Conservation (phyloP, 2,797 vertebrate genomes). For the Acanthopagrus latus region DNA sequence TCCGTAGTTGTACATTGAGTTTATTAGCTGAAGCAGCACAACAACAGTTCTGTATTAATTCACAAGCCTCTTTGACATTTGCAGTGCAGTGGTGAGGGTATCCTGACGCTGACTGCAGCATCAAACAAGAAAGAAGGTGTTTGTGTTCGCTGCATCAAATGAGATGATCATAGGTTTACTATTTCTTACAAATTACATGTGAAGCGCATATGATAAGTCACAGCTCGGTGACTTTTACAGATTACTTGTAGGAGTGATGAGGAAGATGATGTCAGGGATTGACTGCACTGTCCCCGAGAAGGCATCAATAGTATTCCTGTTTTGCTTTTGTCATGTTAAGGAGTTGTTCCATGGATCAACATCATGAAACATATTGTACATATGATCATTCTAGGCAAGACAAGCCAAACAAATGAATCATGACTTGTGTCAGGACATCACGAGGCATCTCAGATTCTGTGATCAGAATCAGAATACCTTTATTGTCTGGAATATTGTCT, state of each 20-base stretch:
- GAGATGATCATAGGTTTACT: not conserved
- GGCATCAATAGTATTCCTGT: too few relatives aligned
- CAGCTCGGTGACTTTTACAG: not conserved
- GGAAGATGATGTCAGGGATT: not conserved
- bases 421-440: too few relatives aligned
- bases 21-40: slow-evolving; percentile 10
- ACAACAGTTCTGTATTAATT: slow-evolving; percentile 14
- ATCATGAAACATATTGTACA: too few relatives aligned
- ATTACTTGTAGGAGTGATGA: not conserved
- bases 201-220: not conserved
- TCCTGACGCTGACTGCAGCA: not conserved
- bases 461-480: too few relatives aligned
- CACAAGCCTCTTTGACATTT: slow-evolving; percentile 15
- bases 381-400: too few relatives aligned
- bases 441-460: too few relatives aligned
- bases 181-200: too few relatives aligned
- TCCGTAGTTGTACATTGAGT: slow-evolving; percentile 8
- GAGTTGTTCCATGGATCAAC: too few relatives aligned
- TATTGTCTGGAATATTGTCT: too few relatives aligned
- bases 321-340: too few relatives aligned
- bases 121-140: not conserved
- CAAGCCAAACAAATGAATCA: too few relatives aligned
- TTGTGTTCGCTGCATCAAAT: not conserved
- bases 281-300: too few relatives aligned
- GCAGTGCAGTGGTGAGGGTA: not conserved